Percentiles rank a stretch among this genome's conserved stretches.
phyloP scores from a whole-genome alignment of 2,888 invertebrate species.

The Physocephala rufipes region DNA sequence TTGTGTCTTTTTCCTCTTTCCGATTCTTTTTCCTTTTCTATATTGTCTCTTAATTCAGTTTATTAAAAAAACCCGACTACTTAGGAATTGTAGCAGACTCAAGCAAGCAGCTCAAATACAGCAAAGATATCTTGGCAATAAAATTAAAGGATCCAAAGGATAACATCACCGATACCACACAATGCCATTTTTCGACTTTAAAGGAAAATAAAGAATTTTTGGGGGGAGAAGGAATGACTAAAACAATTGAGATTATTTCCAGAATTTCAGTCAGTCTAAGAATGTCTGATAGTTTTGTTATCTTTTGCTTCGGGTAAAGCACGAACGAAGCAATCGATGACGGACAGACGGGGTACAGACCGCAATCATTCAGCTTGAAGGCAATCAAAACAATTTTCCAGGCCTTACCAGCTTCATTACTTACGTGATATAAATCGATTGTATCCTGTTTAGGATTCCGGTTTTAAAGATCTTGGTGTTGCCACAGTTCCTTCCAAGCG shows the following conservation, averaged over 20 bases:
- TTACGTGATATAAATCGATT: slow-evolving; percentile 60
- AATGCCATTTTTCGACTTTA: slow-evolving; percentile 5
- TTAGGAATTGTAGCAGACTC: not conserved
- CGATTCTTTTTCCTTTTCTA: not conserved
- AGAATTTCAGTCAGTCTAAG: not conserved
- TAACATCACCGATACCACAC: not conserved
- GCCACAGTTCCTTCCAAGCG: not conserved
- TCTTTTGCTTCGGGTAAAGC: not conserved
- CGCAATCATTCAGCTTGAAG: slow-evolving; percentile 58
- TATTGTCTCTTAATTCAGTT: not conserved
- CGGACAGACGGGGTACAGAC: slow-evolving; percentile 3
- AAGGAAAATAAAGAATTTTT: not conserved
- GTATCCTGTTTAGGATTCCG: slow-evolving; percentile 21
- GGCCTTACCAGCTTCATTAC: slow-evolving; percentile 61
- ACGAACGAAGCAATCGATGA: slow-evolving; percentile 18
- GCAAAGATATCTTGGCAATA: slow-evolving; percentile 6
- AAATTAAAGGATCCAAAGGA: slow-evolving; percentile 12
- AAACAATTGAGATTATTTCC: not conserved
- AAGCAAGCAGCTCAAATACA: not conserved
- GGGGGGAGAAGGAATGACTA: not conserved
- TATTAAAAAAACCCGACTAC: not conserved
- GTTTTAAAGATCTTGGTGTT: not conserved
- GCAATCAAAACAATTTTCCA: slow-evolving; percentile 62
- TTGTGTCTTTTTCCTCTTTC: not conserved
- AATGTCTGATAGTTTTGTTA: not conserved